Conservation (phyloP, 1,140 invertebrate genomes). For the Tribolium castaneum region DNA sequence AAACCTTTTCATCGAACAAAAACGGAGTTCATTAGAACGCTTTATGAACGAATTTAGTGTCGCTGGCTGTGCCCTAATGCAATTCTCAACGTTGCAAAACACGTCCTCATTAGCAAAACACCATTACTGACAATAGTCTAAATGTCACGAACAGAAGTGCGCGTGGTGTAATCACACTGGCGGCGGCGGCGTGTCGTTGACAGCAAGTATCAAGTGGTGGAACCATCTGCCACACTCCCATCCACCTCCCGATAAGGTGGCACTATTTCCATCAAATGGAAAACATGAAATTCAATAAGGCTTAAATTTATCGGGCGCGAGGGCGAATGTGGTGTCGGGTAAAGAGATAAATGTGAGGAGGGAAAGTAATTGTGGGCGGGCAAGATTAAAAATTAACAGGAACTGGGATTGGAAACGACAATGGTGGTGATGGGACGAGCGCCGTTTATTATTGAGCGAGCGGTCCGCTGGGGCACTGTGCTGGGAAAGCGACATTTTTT, state of each 20-base stretch:
- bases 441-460: neutral
- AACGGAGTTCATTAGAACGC: neutral
- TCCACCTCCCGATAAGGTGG: conserved; percentile 17
- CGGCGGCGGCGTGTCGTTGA: conserved; percentile 29
- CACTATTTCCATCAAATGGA: conserved; percentile 11
- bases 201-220: conserved; percentile 25
- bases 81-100: conserved; percentile 29
- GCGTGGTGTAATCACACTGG: conserved; percentile 19
- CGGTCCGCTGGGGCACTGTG: neutral
- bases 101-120: conserved; percentile 35
- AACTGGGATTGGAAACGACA: neutral
- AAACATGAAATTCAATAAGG: conserved; percentile 29
- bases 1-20: conserved; percentile 2
- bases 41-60: conserved; percentile 12
- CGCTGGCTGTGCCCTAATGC: neutral
- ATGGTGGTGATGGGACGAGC: neutral
- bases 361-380: conserved; percentile 4
- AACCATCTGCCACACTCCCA: conserved; percentile 29
- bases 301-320: conserved; percentile 15
- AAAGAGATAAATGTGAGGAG: neutral
- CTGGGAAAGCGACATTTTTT: conserved; percentile 6
- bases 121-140: conserved; percentile 31
- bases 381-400: conserved; percentile 3
- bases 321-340: neutral
- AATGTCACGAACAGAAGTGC: conserved; percentile 33